Base-by-base conservation (phyloP, 2,888 invertebrate genomes). In the Lissonota sp. region DNA sequence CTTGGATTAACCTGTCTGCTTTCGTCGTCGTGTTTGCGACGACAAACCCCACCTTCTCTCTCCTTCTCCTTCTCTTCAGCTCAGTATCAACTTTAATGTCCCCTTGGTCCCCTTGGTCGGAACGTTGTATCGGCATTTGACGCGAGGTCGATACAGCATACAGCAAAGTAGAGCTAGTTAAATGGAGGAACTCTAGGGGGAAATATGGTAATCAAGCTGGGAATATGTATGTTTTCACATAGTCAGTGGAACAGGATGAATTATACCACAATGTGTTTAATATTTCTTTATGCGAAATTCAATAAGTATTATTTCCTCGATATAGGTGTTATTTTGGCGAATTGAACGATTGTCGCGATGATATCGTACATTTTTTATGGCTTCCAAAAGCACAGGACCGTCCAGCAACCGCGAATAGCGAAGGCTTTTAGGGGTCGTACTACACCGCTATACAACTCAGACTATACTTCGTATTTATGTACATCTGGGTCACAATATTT, bases 1-100 rank as follows among this genome's bases (percentile, higher is more conserved):
- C 80, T 81, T 51, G 69, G 77, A 78, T 83, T 81, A 83, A 83
- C 84, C 76, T 80, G 78, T 83, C 83, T 77, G 70, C 75, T 55
- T 82, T 80, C 71, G 82, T 70, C 70, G 64, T 66, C 79, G 70
- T 76, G 77, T 78, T 83, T 82, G 67, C 71, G 73, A 72, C 46
- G 71, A 64, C 73, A 67, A 77, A 66, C 60, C 73, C 16, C 62
- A 44, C 51, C n/a, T 78, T 73, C 71, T 71, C 77, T 75, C 74
- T 79, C 63, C 49, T 60, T 71, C 73, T 79, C 51, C 67, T 77
- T 80, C 80, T 64, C 67, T 67, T 49, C 12, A 37, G 39, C 51
- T 49, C 49, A 46, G 49, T 46, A 8, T 57, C 63, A 49, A 6
- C 5, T 26, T 26, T 3, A 26, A 26, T 26, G 26, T 37, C 12